Percentiles rank a stretch among this genome's conserved stretches.
Conservation (phyloP, 2,888 invertebrate genomes). For the Zygogramma bicolorata region DNA sequence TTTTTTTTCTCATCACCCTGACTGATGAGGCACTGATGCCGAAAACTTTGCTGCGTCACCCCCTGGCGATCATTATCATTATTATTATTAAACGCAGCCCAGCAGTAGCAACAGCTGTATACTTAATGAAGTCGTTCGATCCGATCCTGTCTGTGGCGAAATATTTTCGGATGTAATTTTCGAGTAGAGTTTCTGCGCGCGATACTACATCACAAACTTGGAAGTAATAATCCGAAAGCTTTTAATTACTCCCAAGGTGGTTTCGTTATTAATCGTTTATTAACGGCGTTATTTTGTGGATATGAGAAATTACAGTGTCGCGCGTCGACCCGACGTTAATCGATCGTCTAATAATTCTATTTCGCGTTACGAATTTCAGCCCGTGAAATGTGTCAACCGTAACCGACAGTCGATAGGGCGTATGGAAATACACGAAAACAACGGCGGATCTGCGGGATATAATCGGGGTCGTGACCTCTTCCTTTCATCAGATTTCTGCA, state of each 20-base stretch:
- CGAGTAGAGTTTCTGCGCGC: slow-evolving; percentile 29
- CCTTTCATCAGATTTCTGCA: too few species aligned
- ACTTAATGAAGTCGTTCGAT: slow-evolving; percentile 30
- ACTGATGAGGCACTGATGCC: too few species aligned
- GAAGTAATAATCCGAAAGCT: slow-evolving; percentile 42
- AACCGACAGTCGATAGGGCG: background rate
- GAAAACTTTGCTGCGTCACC: background rate
- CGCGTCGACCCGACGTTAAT: slow-evolving; percentile 41
- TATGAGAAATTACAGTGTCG: slow-evolving; percentile 43
- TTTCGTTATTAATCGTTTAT: slow-evolving; percentile 47
- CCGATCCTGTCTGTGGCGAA: slow-evolving; percentile 29
- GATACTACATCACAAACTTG: slow-evolving; percentile 39
- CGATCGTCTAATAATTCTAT: slow-evolving; percentile 46
- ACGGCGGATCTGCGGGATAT: too few species aligned
- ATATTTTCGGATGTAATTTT: slow-evolving; percentile 35
- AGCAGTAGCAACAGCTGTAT: background rate
- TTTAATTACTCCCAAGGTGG: slow-evolving; percentile 47
- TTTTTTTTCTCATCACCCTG: too few species aligned
- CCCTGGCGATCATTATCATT: too few species aligned
- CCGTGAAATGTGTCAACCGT: slow-evolving; percentile 35
- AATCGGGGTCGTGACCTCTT: too few species aligned
- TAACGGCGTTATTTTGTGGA: slow-evolving; percentile 43
- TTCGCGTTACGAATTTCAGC: slow-evolving; percentile 40
- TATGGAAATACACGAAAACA: background rate
- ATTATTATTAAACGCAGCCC: background rate